Evolutionary conservation across 2,888 invertebrate genomes (phyloP).

Genomic region (Schizotus pectinicornis): DNA sequence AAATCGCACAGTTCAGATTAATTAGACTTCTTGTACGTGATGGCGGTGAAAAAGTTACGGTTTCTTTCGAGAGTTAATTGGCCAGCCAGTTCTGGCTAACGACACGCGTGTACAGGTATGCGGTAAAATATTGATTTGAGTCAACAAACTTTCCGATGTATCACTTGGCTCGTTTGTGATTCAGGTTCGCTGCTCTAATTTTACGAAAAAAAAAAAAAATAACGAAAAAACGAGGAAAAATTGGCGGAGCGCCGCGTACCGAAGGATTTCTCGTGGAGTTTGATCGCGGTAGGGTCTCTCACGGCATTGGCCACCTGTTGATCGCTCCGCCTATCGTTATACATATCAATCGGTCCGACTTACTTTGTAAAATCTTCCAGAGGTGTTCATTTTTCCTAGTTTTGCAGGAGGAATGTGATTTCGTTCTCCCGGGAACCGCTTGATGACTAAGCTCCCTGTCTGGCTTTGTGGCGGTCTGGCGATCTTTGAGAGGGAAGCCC

Average conservation of each 20-base stretch:
- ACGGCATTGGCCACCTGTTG: constrained; percentile 56
- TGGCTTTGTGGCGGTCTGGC: constrained; percentile 16
- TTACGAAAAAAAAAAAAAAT: too few species aligned
- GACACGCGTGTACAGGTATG: constrained; percentile 4
- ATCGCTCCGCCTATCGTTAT: constrained; percentile 51
- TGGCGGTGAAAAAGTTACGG: background rate
- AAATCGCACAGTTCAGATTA: constrained; percentile 8
- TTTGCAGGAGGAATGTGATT: constrained; percentile 37
- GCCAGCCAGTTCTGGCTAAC: background rate
- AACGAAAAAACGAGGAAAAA: background rate
- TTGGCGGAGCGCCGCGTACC: constrained; percentile 8
- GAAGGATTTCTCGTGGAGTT: constrained; percentile 31
- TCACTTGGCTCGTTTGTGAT: constrained; percentile 33
- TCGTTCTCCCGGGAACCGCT: constrained; percentile 31
- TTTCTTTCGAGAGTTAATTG: too few species aligned
- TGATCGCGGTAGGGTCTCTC: constrained; percentile 34
- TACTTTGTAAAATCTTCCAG: constrained; percentile 51
- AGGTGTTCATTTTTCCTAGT: constrained; percentile 46
- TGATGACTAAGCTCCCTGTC: constrained; percentile 30
- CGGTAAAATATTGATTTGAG: constrained; percentile 35
- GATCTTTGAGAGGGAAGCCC: background rate
- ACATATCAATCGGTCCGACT: constrained; percentile 44
- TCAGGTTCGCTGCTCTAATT: constrained; percentile 32
- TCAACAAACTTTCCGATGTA: constrained; percentile 45
- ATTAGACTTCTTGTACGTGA: constrained; percentile 9